Evolutionary conservation across 2,888 invertebrate species (phyloP).

Genomic region (Ametastegia equiseti): DNA sequence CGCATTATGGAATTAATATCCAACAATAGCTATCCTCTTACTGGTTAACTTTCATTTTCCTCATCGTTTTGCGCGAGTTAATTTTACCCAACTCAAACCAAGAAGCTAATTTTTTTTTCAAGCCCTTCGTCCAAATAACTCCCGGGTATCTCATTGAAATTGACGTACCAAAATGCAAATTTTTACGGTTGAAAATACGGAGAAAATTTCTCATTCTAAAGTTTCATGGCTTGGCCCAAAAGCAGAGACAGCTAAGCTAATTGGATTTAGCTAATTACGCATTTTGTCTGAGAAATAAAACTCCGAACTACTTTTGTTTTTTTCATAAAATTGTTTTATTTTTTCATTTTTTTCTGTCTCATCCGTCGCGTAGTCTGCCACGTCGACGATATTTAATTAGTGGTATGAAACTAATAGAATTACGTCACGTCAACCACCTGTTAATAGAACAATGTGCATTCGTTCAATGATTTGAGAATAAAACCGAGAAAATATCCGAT

Average conservation of each 20-base stretch:
- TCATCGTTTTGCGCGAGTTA: background rate
- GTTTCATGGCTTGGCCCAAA: background rate
- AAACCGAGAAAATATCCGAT: background rate
- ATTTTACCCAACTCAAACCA: background rate
- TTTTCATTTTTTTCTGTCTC: background rate
- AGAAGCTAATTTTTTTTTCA: background rate
- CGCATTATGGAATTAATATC: background rate
- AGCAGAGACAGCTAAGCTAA: background rate
- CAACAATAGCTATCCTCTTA: background rate
- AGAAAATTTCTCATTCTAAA: background rate
- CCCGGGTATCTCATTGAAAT: constrained; percentile 11
- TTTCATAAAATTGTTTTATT: background rate
- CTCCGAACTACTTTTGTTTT: background rate
- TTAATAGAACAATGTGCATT: background rate
- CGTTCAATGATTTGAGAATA: background rate
- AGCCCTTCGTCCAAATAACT: background rate
- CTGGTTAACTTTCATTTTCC: background rate
- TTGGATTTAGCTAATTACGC: background rate
- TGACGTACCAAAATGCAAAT: constrained; percentile 13
- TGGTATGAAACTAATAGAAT: background rate
- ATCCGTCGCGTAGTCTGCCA: background rate
- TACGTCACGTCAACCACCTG: background rate
- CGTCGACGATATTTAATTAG: background rate
- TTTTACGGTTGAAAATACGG: constrained; percentile 21
- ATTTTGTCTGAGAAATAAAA: background rate